Conservation (phyloP, 2,888 invertebrate genomes). For the Parthenolecanium corni region DNA sequence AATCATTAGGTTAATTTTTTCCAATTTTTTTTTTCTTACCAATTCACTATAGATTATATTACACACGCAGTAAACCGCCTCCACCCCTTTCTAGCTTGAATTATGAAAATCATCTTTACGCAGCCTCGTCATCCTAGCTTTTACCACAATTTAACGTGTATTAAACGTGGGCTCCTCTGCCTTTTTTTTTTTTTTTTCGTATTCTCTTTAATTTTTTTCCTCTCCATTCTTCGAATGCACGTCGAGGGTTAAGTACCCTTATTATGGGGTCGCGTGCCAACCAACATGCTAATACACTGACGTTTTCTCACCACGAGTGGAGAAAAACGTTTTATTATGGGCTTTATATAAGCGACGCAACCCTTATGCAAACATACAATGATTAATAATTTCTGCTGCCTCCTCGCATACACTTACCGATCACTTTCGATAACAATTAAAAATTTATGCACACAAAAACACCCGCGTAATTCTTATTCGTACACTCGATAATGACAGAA, state of each 20-base stretch:
- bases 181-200: too few relatives aligned
- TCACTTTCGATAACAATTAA: neutral
- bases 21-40: too few relatives aligned
- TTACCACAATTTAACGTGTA: neutral
- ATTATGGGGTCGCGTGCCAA: slow-evolving; percentile 20
- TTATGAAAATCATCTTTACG: too few relatives aligned
- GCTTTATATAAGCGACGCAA: neutral
- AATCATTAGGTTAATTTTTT: too few relatives aligned
- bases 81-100: too few relatives aligned
- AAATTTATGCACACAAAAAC: neutral
- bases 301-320: neutral
- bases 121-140: neutral
- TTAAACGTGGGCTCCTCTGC: neutral
- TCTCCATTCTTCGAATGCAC: too few relatives aligned
- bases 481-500: too few relatives aligned
- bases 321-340: neutral
- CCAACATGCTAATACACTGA: neutral
- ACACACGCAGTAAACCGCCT: too few relatives aligned
- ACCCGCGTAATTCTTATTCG: neutral
- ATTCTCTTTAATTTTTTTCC: too few relatives aligned
- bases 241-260: slow-evolving; percentile 20
- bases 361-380: neutral
- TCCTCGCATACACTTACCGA: neutral
- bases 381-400: neutral
- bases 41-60: too few relatives aligned